Evolutionary conservation across 1,140 invertebrate genomes (phyloP), one percentile per base, ranked within the genome.

Genomic region (Babylonia areolata): DNA sequence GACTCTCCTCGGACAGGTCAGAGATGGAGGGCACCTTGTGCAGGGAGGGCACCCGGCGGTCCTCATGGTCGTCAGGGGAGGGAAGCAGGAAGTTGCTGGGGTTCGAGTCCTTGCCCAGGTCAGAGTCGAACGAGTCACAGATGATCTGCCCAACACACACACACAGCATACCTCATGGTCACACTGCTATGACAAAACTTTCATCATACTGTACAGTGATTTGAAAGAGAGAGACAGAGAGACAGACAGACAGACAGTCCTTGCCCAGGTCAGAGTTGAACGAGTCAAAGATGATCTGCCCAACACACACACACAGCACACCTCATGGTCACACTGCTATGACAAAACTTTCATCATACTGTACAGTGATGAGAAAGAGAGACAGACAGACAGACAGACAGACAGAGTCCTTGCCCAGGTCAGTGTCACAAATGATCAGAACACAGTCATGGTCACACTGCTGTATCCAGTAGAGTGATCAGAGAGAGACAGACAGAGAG

Each of bases 11-110:
- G 1, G 89, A 89, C 42, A 89, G 81, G 80, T 89, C 89, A 2
- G 87, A 88, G 46, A 89, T 77, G 42, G 89, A 89, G 23, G 89
- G 89, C 37, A 89, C 89, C 69, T 89, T 89, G 58, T 88, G 89
- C 35, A 89, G 84, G n/a, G 40, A 84, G 23, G 86, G 85, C 20
- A 87, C 84, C 35, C 84, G 84, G 17, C 85, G 85, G 51, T 87
- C 84, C 23, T 87, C 84, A 35, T 86, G 81, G 58, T 87, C 42
- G 46, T 75, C 79, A 40, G 58, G 64, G 71, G 71, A 73, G 20
- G 81, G 81, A 3, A 79, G 73, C 20, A 79, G 58, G 80, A 78
- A 84, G 69, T 39, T 69, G 35, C 23, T 40, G 54, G 81, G 81
- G 33, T 58, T 3, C 37, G 81, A 39, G 5, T 82, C 54, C 17